Percentiles rank a stretch among this genome's conserved stretches.
These are phyloP conservation scores for Apis laboriosa DNA, from an alignment of 1,140 invertebrate species.

Conservation along the genomic window DNA sequence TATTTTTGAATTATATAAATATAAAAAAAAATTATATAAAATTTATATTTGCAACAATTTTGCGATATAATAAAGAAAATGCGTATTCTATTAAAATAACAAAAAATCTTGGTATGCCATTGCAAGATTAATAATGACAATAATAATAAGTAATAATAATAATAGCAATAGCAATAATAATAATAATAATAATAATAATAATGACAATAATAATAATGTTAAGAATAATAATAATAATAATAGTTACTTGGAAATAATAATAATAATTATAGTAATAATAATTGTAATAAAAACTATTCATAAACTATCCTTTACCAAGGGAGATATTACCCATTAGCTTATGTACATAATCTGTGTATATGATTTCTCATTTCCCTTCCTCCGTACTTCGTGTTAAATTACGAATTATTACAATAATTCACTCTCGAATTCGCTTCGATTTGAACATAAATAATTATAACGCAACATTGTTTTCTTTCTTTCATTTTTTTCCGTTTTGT, in stretches of 20 bases:
- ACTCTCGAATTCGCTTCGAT: conserved; percentile 69
- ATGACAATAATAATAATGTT: conserved; percentile 63
- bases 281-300: conserved; percentile 76
- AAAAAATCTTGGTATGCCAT: too few species aligned
- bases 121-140: conserved; percentile 62
- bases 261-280: conserved; percentile 60
- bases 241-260: conserved; percentile 61
- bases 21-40: too few species aligned
- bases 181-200: conserved; percentile 68
- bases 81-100: too few species aligned
- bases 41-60: too few species aligned
- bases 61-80: too few species aligned
- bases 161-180: conserved; percentile 17
- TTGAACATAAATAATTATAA: conserved; percentile 78
- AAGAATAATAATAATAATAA: too few species aligned
- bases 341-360: conserved; percentile 73
- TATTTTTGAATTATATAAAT: too few species aligned
- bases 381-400: conserved; percentile 65
- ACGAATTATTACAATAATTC: conserved; percentile 73
- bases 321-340: conserved; percentile 74
- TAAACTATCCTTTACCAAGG: conserved; percentile 77
- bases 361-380: conserved; percentile 35
- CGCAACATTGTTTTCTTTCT: conserved; percentile 64
- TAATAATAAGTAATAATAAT: conserved; percentile 67
- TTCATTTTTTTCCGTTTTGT: neutral